Conservation (phyloP, 2,113 vertebrate genomes). For the Perccottus glenii region DNA sequence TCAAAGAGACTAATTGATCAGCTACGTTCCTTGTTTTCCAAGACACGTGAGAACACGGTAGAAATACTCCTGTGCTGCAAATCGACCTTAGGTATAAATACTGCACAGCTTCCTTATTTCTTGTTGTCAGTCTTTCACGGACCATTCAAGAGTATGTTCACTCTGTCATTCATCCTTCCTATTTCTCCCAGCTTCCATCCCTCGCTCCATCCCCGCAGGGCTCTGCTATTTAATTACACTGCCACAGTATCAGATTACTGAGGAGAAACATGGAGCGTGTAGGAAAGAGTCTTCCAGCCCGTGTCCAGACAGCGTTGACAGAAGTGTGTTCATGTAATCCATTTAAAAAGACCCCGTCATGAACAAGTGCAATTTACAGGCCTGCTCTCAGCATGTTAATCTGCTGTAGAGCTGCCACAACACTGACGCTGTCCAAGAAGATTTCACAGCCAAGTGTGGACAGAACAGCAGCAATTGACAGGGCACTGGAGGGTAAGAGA, state of each 20-base stretch:
- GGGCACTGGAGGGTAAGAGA: too few species aligned
- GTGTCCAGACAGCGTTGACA: conserved; percentile 25
- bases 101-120: conserved; percentile 45
- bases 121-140: conserved; percentile 55
- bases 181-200: conserved; percentile 48
- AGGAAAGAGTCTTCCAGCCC: conserved; percentile 6
- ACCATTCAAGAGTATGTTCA: conserved; percentile 41
- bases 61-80: too few species aligned
- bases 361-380: conserved; percentile 42
- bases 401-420: background rate
- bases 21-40: too few species aligned
- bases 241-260: conserved; percentile 70
- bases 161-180: conserved; percentile 41
- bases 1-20: too few species aligned
- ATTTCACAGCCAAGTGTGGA: background rate
- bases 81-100: conserved; percentile 25
- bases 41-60: too few species aligned
- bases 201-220: conserved; percentile 50
- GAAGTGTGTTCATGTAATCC: conserved; percentile 50
- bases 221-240: conserved; percentile 69
- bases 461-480: background rate
- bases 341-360: conserved; percentile 26
- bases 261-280: conserved; percentile 54
- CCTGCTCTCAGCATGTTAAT: conserved; percentile 22
- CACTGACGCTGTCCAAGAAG: conserved; percentile 4